These are phyloP conservation scores for Rhynchophorus ferrugineus DNA, from an alignment of 1,140 invertebrate species.

Conservation along the genomic window DNA sequence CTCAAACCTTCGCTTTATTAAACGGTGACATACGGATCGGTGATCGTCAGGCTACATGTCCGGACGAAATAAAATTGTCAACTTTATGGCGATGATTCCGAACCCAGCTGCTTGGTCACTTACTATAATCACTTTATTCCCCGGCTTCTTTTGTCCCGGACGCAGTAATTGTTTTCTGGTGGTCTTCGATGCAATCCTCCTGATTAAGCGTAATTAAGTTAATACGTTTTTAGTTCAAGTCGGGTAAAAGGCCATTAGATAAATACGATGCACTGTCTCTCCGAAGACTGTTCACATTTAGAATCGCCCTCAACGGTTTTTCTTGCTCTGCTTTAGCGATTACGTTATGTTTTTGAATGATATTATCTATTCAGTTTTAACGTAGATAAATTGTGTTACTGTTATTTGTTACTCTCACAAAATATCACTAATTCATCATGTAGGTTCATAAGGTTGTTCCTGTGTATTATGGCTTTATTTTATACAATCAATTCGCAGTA, in stretches of 20 bases:
- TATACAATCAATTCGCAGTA: too few species aligned
- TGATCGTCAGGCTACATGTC: neutral
- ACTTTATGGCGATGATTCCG: slow-evolving; percentile 18
- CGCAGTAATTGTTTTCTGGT: slow-evolving; percentile 23
- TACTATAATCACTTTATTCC: slow-evolving; percentile 18
- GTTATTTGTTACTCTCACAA: too few species aligned
- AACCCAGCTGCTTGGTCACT: slow-evolving; percentile 18
- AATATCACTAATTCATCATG: too few species aligned
- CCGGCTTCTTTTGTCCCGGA: slow-evolving; percentile 7
- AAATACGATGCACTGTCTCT: slow-evolving; percentile 2
- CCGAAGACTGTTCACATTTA: too few species aligned
- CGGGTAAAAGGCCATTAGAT: slow-evolving; percentile 5
- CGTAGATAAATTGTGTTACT: too few species aligned
- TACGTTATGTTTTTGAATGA: too few species aligned
- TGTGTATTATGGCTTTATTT: too few species aligned
- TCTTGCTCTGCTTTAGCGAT: too few species aligned
- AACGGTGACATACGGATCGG: neutral
- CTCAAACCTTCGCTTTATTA: too few species aligned
- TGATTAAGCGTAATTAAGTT: slow-evolving; percentile 22
- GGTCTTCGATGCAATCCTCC: slow-evolving; percentile 22
- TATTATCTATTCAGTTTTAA: too few species aligned
- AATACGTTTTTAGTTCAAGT: slow-evolving; percentile 19
- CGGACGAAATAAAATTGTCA: slow-evolving; percentile 21
- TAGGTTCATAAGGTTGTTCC: too few species aligned
- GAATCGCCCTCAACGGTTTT: too few species aligned